phyloP scores from a whole-genome alignment of 2,888 invertebrate genomes.

The Aphrophora alni region DNA sequence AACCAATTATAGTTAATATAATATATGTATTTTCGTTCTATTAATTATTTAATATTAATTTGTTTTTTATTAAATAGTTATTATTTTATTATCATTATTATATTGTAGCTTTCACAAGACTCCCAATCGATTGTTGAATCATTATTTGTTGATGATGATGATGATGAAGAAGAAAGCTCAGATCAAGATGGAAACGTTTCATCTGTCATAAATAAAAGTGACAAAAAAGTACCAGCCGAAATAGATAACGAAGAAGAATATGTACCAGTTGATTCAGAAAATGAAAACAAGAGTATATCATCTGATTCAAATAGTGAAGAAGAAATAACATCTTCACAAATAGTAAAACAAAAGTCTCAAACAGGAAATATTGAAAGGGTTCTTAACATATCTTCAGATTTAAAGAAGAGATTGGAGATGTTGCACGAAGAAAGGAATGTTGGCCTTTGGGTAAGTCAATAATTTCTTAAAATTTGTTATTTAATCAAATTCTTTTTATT shows the following conservation, averaged over 20 bases:
- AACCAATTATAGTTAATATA: no score
- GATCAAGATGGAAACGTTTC: background rate
- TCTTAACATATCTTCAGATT: background rate
- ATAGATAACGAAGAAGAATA: no score
- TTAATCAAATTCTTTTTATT: no score
- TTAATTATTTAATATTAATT: no score
- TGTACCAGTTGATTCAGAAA: background rate
- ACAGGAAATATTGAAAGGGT: background rate
- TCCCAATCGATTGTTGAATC: background rate
- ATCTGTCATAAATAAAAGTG: no score
- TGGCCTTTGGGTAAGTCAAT: conserved; percentile 56
- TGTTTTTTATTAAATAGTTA: background rate
- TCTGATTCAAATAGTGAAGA: no score
- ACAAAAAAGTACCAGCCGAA: background rate
- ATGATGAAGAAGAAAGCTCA: background rate
- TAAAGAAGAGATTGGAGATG: conserved; percentile 50
- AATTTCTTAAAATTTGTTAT: no score
- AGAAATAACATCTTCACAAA: background rate
- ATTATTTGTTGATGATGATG: background rate
- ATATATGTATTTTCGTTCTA: no score
- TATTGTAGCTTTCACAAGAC: background rate
- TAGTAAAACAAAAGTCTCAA: background rate
- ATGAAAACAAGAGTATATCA: background rate
- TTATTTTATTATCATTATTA: no score
- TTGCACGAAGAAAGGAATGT: conserved; percentile 61